These are phyloP conservation scores for Sycophila sp. DNA, from an alignment of 1,140 invertebrate genomes.

Conservation along the genomic window DNA sequence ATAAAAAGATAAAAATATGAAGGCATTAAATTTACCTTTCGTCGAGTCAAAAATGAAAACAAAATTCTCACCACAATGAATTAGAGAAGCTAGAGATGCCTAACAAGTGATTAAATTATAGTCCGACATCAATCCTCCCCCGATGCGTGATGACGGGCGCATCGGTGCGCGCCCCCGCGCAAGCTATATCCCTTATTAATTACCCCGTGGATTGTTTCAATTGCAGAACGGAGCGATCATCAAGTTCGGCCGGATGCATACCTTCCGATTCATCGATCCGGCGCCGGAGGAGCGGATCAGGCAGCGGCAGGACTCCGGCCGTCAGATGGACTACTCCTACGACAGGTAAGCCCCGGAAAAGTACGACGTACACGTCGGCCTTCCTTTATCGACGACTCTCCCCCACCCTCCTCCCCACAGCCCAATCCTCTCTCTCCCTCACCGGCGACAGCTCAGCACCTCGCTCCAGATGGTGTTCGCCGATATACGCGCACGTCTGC, in stretches of 20 bases:
- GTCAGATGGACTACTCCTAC: conserved; percentile 74
- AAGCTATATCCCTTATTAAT: no score
- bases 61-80: no score
- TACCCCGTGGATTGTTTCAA: conserved; percentile 35
- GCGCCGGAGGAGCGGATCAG: conserved; percentile 83
- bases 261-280: conserved; percentile 93
- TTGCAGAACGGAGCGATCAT: conserved; percentile 84
- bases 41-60: no score
- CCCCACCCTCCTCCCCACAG: neutral
- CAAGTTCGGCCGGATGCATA: conserved; percentile 90
- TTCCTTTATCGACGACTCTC: neutral
- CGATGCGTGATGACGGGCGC: no score
- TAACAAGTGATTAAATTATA: no score
- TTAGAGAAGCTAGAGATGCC: no score
- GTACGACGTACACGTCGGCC: neutral
- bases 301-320: conserved; percentile 76
- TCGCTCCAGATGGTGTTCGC: no score
- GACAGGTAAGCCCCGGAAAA: conserved; percentile 73
- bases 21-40: no score
- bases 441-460: neutral
- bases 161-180: no score
- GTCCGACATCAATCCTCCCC: no score
- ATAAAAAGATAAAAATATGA: no score
- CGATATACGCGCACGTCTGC: no score
- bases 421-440: neutral